Percentiles rank a stretch among this genome's conserved stretches.
Conservation (phyloP, 1,140 invertebrate species). For the Magallana gigas region DNA sequence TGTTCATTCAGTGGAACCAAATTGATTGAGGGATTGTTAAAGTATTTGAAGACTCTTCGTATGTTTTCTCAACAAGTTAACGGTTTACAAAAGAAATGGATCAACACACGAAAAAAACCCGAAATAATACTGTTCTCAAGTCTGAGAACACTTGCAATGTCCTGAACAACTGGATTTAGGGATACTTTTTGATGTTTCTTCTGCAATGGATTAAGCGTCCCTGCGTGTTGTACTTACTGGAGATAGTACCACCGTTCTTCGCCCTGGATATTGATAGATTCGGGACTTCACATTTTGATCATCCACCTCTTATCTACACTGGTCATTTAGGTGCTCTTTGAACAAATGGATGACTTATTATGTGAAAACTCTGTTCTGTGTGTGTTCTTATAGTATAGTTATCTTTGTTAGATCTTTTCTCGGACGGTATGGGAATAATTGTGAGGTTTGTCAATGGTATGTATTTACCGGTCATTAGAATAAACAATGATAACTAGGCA, state of each 20-base stretch:
- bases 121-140: no score
- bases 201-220: no score
- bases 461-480: background rate
- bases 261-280: no score
- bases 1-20: slow-evolving; percentile 24
- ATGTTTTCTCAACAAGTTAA: slow-evolving; percentile 29
- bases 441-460: background rate
- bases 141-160: no score
- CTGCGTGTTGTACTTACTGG: no score
- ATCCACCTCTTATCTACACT: background rate
- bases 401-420: background rate
- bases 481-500: no score
- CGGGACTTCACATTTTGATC: slow-evolving; percentile 3
- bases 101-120: background rate
- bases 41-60: slow-evolving; percentile 8
- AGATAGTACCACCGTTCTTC: no score
- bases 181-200: no score
- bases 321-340: background rate
- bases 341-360: background rate
- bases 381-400: background rate
- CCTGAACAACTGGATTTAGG: no score
- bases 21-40: slow-evolving; percentile 25
- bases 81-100: slow-evolving; percentile 4
- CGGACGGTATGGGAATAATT: background rate
- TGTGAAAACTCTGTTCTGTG: slow-evolving; percentile 1